Base-by-base conservation (phyloP, 2,888 invertebrate genomes). In the Rhagophthalmus giganteus region DNA sequence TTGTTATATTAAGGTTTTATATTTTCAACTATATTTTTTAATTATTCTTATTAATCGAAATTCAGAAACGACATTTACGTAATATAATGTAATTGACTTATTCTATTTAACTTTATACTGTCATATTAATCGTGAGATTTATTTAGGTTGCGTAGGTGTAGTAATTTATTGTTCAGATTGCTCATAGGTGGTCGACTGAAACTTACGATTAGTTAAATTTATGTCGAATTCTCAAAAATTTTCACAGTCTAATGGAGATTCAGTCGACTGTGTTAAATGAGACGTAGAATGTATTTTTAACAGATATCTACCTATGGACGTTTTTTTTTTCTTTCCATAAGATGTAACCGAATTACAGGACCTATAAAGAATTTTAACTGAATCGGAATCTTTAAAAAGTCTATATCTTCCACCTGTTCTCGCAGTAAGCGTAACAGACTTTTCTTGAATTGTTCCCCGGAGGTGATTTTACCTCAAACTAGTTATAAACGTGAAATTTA, bases 391-490 rank as follows among this genome's bases (percentile, higher is more conserved):
- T 65, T 65, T 65, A 65, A 65, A 68, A 69, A 63, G 65, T 65
- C 65, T 55, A 62, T 64, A 62, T 64, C 62, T 67, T 67, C 68
- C 70, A 70, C 71, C 70, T 69, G 69, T 70, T 69, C 66, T 66
- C 62, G 58, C 57, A 54, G 45, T 52, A 52, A 46, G 46, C 46
- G 52, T 56, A 56, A 54, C 50, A 52, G 49, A 47, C 42, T 54
- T 56, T 54, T 50, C 40, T 10, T 30, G 39, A 52, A 52, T 52
- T 38, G 50, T 47, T 54, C 54, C 56, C 50, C 27, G 11, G 55
- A 55, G 55, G 49, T 55, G 49, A 50, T 51, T 55, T 55, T 55
- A 55, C 55, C 55, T 55, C 55, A 46, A 45, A 51, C 55, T 42
- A 38, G 41, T 40, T 24, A n/a, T 37, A 46, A 47, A 40, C 46